phyloP scores from a whole-genome alignment of 2,888 invertebrate species.

The Leucoma salicis region DNA sequence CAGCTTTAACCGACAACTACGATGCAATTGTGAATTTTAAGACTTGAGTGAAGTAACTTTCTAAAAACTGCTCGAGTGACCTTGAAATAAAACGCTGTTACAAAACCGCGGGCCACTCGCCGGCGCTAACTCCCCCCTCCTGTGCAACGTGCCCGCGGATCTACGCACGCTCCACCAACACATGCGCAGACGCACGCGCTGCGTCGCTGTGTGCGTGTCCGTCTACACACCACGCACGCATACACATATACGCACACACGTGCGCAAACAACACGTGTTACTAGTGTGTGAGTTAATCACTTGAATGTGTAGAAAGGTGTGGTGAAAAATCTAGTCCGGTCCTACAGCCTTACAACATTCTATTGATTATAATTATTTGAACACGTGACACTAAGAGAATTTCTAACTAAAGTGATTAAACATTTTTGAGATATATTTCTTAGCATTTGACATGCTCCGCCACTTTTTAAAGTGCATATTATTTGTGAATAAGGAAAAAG shows the following conservation, averaged over 20 bases:
- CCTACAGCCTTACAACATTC: slow-evolving; percentile 45
- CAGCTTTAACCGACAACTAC: slow-evolving; percentile 19
- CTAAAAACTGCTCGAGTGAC: slow-evolving; percentile 81
- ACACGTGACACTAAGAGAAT: slow-evolving; percentile 20
- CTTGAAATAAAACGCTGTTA: slow-evolving; percentile 81
- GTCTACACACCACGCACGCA: slow-evolving; percentile 36
- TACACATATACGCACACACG: slow-evolving; percentile 40
- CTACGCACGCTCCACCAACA: slow-evolving; percentile 63
- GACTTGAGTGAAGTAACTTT: slow-evolving; percentile 76
- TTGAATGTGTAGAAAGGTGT: slow-evolving; percentile 63
- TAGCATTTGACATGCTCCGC: too few relatives aligned
- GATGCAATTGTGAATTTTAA: slow-evolving; percentile 55
- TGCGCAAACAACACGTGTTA: slow-evolving; percentile 38
- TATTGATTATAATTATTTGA: slow-evolving; percentile 33
- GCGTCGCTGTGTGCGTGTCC: slow-evolving; percentile 44
- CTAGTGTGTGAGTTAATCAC: slow-evolving; percentile 35
- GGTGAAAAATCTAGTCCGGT: slow-evolving; percentile 65
- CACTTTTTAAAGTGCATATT: too few relatives aligned
- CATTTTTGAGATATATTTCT: too few relatives aligned
- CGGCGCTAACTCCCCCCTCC: slow-evolving; percentile 61
- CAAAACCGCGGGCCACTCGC: slow-evolving; percentile 78
- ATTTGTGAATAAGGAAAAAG: too few relatives aligned
- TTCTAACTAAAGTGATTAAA: too few relatives aligned
- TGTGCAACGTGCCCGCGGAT: slow-evolving; percentile 52
- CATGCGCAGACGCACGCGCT: slow-evolving; percentile 45